Evolutionary conservation across 1,140 invertebrate genomes (phyloP).

Genomic region (Caerostris darwini): DNA sequence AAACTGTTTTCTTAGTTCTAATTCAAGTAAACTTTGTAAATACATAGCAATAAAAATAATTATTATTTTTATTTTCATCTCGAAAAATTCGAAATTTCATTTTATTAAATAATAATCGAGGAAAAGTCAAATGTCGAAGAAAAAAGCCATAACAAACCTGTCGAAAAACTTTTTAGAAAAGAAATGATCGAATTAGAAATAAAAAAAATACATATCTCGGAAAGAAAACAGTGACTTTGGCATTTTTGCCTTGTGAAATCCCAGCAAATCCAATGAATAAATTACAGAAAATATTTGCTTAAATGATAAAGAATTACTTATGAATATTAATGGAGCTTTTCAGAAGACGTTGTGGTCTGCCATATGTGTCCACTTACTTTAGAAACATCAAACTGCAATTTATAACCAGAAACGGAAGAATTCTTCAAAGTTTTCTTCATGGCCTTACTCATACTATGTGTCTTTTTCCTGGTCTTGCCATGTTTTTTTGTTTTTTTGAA

Average conservation of each 20-base stretch:
- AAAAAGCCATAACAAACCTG: background rate
- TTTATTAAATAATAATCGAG: conserved; percentile 34
- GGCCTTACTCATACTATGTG: background rate
- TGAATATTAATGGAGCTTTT: conserved; percentile 67
- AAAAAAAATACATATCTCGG: background rate
- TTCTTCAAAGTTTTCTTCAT: background rate
- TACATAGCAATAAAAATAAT: background rate
- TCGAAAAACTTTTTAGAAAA: background rate
- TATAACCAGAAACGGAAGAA: background rate
- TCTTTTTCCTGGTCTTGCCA: conserved; percentile 6
- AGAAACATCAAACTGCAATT: conserved; percentile 58
- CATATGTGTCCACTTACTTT: conserved; percentile 52
- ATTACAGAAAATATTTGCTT: conserved; percentile 62
- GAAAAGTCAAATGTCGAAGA: background rate
- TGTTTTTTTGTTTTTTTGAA: background rate
- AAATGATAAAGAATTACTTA: conserved; percentile 53
- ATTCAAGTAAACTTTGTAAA: background rate
- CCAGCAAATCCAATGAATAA: conserved; percentile 62
- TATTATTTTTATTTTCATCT: background rate
- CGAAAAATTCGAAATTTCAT: conserved; percentile 14
- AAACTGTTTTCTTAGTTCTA: background rate
- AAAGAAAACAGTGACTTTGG: conserved; percentile 24
- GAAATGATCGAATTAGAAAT: background rate
- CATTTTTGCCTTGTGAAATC: conserved; percentile 8
- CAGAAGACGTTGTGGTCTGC: conserved; percentile 6